Base-by-base conservation (phyloP, 2,113 vertebrate species). In the Lepidothrix coronata region DNA sequence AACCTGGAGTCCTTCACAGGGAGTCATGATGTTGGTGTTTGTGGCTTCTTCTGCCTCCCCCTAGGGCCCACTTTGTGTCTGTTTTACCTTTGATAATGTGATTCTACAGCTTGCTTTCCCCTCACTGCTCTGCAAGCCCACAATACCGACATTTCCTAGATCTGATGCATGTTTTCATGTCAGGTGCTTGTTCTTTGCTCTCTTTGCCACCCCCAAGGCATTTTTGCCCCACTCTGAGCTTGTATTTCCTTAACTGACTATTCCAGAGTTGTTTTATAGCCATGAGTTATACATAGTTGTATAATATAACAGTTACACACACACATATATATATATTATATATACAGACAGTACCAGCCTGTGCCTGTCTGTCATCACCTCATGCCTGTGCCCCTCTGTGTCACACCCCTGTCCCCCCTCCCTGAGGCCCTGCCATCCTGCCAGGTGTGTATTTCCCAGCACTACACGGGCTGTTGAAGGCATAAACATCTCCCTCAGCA, bases 401-500 rank as follows among this genome's bases (percentile, higher is more conserved):
- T 10, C 9, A 0, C 66, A 6, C 5, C 39, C 4, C 0, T 14
- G 37, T 22, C 13, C n/a, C 43, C 16, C 1, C 12, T 9, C 17
- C 78, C 8, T n/a, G 6, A 46, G 85, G 41, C 49, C 30, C 71
- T 23, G 27, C 27, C 27, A 3, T 12, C 28, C 44, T 20, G 39
- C 72, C 82, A 57, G 37, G 16, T 1, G 0, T 0, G 4, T 3
- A 2, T 65, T 79, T 55, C 39, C 41, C 61, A 46, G 49, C 62
- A 1, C 20, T 2, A 0, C 8, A 3, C 1, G 16, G 0, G 22
- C n/a, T 23, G 46, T 0, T 55, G 33, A 5, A 20, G 55, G 1
- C n/a, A 7, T 2, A 27, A 31, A 2, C 11, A 5, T 6, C 41
- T 28, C 14, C 17, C 31, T 33, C 16, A 33, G 58, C 43, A 9